phyloP scores from a whole-genome alignment of 2,888 invertebrate genomes.

The Margaritifera margaritifera region DNA sequence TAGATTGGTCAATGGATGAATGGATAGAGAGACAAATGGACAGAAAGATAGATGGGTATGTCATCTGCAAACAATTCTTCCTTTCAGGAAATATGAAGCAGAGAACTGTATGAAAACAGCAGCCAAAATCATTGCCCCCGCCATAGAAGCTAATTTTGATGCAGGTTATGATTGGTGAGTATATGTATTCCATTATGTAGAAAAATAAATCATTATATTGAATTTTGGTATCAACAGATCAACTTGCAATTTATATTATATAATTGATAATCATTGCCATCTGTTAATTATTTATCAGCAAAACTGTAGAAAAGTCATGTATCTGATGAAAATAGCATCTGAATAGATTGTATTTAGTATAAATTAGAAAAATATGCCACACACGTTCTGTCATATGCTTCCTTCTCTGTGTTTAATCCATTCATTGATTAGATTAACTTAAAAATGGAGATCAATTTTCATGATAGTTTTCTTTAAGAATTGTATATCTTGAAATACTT shows the following conservation, averaged over 20 bases:
- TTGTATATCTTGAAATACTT: no score
- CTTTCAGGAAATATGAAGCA: slow-evolving; percentile 79
- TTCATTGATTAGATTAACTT: no score
- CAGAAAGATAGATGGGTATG: background rate
- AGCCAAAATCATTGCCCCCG: slow-evolving; percentile 90
- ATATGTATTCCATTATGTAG: background rate
- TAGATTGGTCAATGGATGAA: no score
- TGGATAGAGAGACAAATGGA: background rate
- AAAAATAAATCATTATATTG: background rate
- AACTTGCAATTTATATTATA: background rate
- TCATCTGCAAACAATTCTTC: background rate
- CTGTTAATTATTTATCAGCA: background rate
- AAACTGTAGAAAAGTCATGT: no score
- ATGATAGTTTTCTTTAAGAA: no score
- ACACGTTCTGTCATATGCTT: no score
- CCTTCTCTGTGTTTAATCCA: no score
- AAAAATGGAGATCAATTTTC: no score
- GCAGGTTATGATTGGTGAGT: slow-evolving; percentile 77
- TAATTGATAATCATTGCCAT: background rate
- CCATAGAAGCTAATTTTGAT: slow-evolving; percentile 80
- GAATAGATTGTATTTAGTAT: no score
- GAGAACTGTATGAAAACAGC: slow-evolving; percentile 88
- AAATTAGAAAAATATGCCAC: no score
- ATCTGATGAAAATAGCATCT: no score
- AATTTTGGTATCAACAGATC: background rate